Conservation (phyloP, 2,113 vertebrate genomes). For the Euleptes europaea region DNA sequence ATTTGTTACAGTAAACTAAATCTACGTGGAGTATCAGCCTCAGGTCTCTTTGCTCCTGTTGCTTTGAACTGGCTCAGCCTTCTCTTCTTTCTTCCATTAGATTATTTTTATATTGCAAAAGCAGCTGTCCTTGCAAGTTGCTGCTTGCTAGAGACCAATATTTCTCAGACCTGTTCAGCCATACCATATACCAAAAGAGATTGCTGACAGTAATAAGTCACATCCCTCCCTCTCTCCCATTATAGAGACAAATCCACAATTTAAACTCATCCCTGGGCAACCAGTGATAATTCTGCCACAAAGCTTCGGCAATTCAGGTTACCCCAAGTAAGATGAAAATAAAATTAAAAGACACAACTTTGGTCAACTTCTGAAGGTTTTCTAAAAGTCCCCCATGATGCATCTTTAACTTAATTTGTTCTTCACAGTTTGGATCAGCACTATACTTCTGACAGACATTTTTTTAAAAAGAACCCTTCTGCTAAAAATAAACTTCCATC, state of each 20-base stretch:
- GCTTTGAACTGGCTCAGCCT: constrained; percentile 29
- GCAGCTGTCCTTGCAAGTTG: constrained; percentile 67
- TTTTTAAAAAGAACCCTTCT: not conserved
- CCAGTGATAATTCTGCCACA: constrained; percentile 20
- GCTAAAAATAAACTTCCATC: not conserved
- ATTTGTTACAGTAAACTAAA: constrained; percentile 25
- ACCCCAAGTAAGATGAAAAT: not conserved
- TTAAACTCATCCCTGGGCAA: constrained; percentile 26
- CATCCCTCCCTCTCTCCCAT: constrained; percentile 40
- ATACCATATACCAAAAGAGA: constrained; percentile 54
- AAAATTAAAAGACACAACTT: not conserved
- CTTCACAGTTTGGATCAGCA: not conserved
- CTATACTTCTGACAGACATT: not conserved
- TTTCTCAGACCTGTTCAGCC: constrained; percentile 69
- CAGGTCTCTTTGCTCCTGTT: constrained; percentile 30
- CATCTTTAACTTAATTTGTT: not conserved
- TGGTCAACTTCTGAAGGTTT: not conserved
- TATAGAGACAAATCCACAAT: constrained; percentile 40
- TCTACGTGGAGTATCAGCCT: not conserved
- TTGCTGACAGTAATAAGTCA: constrained; percentile 63
- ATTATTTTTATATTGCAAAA: constrained; percentile 53
- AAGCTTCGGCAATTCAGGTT: not conserved
- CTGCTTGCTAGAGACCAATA: constrained; percentile 67
- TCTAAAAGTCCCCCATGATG: not conserved
- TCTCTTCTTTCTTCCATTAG: not conserved